These are phyloP conservation scores for Cacatua alba DNA, from an alignment of 2,113 vertebrate genomes.

Conservation along the genomic window DNA sequence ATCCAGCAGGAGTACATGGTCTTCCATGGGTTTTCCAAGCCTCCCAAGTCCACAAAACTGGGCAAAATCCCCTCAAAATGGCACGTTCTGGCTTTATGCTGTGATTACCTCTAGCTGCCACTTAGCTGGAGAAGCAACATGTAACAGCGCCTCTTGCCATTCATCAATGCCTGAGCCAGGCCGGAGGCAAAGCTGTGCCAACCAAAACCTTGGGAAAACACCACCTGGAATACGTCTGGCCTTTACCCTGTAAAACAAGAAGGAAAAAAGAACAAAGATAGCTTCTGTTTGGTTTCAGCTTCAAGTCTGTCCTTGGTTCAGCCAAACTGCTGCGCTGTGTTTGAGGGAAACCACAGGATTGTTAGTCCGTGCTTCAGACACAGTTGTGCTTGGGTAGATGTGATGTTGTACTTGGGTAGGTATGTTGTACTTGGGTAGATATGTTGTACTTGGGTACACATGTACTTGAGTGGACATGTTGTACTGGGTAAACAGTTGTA, in stretches of 20 bases:
- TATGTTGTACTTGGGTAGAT: fast-evolving
- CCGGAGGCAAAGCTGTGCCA: background rate
- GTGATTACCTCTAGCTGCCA: background rate
- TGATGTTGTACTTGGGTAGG: background rate
- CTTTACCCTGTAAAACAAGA: background rate
- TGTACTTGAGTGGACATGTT: background rate
- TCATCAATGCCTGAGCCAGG: background rate
- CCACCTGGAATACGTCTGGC: background rate
- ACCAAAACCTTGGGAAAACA: background rate
- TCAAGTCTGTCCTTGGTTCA: background rate
- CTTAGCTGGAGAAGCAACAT: fast-evolving
- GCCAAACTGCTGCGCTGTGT: background rate
- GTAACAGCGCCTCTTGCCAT: fast-evolving
- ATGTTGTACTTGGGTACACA: fast-evolving
- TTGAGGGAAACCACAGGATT: background rate
- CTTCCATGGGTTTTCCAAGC: background rate
- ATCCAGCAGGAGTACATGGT: background rate
- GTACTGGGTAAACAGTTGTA: background rate
- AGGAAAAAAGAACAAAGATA: background rate
- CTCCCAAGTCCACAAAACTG: background rate
- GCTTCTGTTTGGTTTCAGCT: background rate
- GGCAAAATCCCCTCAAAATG: background rate
- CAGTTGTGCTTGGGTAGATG: background rate
- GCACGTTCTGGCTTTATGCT: background rate
- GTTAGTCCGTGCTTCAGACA: background rate